These are phyloP conservation scores for Orthonyx spaldingii DNA, from an alignment of 2,113 vertebrate genomes.

Conservation along the genomic window DNA sequence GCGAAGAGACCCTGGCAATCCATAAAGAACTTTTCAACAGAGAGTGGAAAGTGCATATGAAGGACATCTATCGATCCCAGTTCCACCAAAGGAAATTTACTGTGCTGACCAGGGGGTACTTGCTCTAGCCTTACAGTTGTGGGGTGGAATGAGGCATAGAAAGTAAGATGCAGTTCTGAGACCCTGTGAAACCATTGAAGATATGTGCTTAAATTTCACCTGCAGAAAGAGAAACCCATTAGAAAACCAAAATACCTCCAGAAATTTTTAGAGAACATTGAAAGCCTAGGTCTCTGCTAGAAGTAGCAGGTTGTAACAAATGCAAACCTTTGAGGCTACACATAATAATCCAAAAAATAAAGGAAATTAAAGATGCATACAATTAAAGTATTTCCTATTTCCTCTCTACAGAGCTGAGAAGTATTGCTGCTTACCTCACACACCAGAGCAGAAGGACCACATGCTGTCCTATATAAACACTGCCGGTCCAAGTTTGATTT, in stretches of 20 bases:
- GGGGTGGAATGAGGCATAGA: not conserved
- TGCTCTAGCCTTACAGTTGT: not conserved
- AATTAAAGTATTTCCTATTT: conserved; percentile 22
- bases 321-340: not conserved
- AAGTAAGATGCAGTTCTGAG: not conserved
- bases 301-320: not conserved
- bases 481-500: not conserved
- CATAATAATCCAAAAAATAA: not conserved
- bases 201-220: not conserved
- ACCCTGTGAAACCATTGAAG: not conserved
- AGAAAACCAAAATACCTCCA: not conserved
- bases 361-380: conserved; percentile 24
- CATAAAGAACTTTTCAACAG: conserved; percentile 12
- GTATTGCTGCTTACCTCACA: conserved; percentile 2
- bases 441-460: conserved; percentile 3
- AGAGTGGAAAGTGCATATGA: not conserved
- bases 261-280: not conserved
- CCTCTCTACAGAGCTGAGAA: not conserved
- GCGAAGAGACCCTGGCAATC: conserved; percentile 8
- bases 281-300: not conserved
- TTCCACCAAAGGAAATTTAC: not conserved
- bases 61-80: not conserved
- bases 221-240: not conserved
- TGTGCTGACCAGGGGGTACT: not conserved
- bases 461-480: not conserved